Evolutionary conservation across 2,113 vertebrate genomes (phyloP).

Genomic region (Limanda limanda): DNA sequence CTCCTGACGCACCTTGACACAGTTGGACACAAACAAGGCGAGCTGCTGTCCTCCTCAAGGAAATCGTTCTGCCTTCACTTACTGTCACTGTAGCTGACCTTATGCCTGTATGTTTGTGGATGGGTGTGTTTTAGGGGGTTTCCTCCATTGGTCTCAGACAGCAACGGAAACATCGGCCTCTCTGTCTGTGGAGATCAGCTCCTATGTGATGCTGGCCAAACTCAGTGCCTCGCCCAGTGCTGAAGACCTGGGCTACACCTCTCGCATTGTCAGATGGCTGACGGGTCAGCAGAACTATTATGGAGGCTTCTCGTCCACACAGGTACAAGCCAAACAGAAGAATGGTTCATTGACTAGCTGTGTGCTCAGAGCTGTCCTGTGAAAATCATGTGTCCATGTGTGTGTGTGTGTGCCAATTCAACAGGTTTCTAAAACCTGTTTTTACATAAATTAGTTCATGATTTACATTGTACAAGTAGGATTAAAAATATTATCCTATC

Average conservation of each 20-base stretch:
- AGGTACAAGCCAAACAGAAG: conserved; percentile 72
- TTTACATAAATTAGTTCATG: no score
- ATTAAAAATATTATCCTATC: no score
- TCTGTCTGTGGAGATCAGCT: conserved; percentile 83
- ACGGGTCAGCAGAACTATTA: conserved; percentile 83
- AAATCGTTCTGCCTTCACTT: neutral
- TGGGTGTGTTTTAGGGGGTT: conserved; percentile 50
- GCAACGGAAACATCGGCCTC: conserved; percentile 51
- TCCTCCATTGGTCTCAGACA: conserved; percentile 71
- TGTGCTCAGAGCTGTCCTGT: conserved; percentile 5
- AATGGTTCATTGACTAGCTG: conserved; percentile 21
- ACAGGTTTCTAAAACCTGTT: no score
- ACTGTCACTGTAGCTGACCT: neutral
- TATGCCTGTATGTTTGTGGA: neutral
- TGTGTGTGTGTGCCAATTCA: no score
- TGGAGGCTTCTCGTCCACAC: conserved; percentile 88
- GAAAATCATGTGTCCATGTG: no score
- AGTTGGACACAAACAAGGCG: conserved; percentile 49
- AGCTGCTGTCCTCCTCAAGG: neutral
- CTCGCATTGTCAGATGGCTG: conserved; percentile 82
- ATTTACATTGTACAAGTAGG: no score
- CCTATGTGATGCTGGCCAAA: conserved; percentile 83
- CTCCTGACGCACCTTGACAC: conserved; percentile 68
- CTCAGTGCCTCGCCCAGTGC: conserved; percentile 60
- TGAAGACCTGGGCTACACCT: conserved; percentile 70